Evolutionary conservation across 1,140 invertebrate species (phyloP).

Genomic region (Phocides pigmalion): DNA sequence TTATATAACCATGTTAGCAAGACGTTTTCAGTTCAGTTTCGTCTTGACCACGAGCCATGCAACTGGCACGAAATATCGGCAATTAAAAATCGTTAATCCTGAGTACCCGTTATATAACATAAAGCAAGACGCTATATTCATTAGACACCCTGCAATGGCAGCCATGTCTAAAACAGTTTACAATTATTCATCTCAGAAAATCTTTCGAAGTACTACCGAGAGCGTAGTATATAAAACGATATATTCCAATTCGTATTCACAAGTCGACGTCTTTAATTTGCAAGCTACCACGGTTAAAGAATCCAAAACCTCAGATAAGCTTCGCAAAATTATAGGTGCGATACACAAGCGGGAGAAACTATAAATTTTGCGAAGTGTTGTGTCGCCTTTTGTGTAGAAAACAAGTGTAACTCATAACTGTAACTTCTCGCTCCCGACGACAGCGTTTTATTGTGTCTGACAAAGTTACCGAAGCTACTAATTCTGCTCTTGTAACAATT

Average conservation of each 20-base stretch:
- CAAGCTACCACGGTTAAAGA: slow-evolving; percentile 9
- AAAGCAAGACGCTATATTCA: too few relatives aligned
- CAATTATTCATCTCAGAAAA: too few relatives aligned
- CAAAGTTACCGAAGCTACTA: slow-evolving; percentile 16
- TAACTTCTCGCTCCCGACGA: slow-evolving; percentile 17
- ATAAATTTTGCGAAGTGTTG: slow-evolving; percentile 27
- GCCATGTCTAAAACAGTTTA: too few relatives aligned
- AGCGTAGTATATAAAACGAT: not conserved
- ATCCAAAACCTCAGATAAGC: slow-evolving; percentile 27
- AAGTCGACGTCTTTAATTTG: slow-evolving; percentile 6
- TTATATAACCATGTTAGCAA: too few relatives aligned
- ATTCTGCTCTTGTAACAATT: slow-evolving; percentile 21
- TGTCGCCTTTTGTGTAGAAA: slow-evolving; percentile 27
- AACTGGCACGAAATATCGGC: too few relatives aligned
- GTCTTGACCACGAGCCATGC: too few relatives aligned
- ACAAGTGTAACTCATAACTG: slow-evolving; percentile 33
- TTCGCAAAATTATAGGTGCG: slow-evolving; percentile 11
- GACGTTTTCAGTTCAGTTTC: too few relatives aligned
- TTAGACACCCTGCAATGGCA: too few relatives aligned
- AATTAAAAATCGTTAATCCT: too few relatives aligned
- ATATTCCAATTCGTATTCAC: not conserved
- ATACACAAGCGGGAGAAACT: slow-evolving; percentile 3
- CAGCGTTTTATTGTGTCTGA: slow-evolving; percentile 23
- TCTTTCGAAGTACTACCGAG: too few relatives aligned
- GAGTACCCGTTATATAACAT: too few relatives aligned